These are phyloP conservation scores for Diadumene lineata DNA, from an alignment of 92 coral and sea anemone genomes.

Conservation along the genomic window DNA sequence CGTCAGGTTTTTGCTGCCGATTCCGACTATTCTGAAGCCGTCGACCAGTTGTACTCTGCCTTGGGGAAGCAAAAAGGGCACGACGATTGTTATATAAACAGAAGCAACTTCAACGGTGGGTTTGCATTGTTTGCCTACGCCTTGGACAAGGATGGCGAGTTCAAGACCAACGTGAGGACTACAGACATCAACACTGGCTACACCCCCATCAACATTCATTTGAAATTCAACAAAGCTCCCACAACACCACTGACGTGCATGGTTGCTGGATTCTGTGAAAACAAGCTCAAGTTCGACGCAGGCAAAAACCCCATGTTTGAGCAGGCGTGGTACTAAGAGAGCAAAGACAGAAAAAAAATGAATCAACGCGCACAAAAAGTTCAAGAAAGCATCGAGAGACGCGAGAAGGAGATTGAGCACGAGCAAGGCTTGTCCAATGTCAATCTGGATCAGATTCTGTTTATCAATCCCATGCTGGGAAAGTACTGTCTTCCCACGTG, in stretches of 20 bases:
- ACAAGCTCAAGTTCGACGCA: too few species aligned
- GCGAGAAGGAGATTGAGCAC: too few species aligned
- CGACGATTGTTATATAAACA: neutral
- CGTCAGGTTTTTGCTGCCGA: neutral
- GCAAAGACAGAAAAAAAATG: too few species aligned
- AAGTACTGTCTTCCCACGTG: neutral
- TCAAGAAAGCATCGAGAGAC: too few species aligned
- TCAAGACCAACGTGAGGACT: neutral
- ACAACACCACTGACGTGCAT: too few species aligned
- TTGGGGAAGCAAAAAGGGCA: neutral
- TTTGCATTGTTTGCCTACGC: neutral
- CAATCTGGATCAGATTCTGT: neutral
- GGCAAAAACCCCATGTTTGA: too few species aligned
- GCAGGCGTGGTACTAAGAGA: too few species aligned
- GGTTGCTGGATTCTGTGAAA: too few species aligned
- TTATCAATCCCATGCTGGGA: neutral
- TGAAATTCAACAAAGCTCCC: too few species aligned
- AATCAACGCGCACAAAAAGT: too few species aligned
- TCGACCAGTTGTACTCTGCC: neutral
- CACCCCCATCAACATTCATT: too few species aligned
- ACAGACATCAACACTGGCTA: neutral
- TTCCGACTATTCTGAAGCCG: neutral
- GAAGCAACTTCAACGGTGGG: neutral
- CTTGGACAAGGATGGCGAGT: neutral
- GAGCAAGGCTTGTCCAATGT: neutral